Conservation (phyloP, 2,113 vertebrate genomes). For the Alethe castanea region DNA sequence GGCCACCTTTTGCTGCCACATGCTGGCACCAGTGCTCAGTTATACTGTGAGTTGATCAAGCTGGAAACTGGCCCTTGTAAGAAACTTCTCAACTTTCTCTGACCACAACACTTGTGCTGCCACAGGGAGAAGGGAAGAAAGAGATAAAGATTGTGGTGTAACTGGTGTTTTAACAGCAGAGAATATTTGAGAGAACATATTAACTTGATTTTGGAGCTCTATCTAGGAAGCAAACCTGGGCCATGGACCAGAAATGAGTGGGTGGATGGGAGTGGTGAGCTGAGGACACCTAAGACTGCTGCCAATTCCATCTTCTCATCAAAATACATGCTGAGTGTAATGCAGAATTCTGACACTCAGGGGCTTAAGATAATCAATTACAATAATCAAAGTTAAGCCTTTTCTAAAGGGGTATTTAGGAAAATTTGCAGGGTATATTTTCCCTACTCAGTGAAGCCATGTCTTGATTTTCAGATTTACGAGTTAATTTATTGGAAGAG, state of each 20-base stretch:
- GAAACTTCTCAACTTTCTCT: not conserved
- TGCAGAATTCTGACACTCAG: not conserved
- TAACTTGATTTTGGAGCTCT: not conserved
- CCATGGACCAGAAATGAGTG: not conserved
- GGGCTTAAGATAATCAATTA: constrained; percentile 37
- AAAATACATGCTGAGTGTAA: not conserved
- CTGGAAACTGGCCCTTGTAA: not conserved
- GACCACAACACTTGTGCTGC: not conserved
- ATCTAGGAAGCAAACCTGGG: not conserved
- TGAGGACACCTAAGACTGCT: not conserved
- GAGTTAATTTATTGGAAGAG: constrained; percentile 26
- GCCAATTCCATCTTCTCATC: constrained; percentile 4
- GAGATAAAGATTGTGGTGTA: not conserved
- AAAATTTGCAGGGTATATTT: constrained; percentile 44
- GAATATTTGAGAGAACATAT: not conserved
- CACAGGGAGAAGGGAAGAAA: not conserved
- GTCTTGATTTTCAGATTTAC: constrained; percentile 43
- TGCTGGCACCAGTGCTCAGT: not conserved
- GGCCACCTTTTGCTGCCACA: not conserved
- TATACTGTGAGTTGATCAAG: not conserved
- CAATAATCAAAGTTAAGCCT: constrained; percentile 31
- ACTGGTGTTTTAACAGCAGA: not conserved
- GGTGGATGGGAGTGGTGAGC: not conserved
- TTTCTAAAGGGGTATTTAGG: constrained; percentile 32
- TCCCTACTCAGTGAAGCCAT: not conserved